Percentiles rank a stretch among this genome's conserved stretches.
Conservation (phyloP, 2,113 vertebrate species). For the cattle (Bos taurus) region DNA sequence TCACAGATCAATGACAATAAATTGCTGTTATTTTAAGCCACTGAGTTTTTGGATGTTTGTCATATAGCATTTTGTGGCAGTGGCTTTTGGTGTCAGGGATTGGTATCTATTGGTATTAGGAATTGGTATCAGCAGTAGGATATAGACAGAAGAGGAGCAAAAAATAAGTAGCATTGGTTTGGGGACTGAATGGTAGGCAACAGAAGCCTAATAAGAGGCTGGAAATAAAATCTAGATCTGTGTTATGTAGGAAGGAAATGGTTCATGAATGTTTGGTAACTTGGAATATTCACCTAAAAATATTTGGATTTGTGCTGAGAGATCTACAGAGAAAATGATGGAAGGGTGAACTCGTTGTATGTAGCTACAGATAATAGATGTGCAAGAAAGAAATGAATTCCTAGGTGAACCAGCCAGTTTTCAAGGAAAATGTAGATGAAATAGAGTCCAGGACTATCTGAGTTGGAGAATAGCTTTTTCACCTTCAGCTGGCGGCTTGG, state of each 20-base stretch:
- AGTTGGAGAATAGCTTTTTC: not conserved
- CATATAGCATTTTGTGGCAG: not conserved
- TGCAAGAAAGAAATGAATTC: not conserved
- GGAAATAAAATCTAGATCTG: not conserved
- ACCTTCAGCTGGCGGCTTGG: not conserved
- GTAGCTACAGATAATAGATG: not conserved
- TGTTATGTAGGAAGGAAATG: not conserved
- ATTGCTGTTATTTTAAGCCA: constrained; percentile 32
- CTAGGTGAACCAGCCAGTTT: not conserved
- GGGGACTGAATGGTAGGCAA: not conserved
- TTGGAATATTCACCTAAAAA: not conserved
- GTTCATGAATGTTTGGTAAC: not conserved
- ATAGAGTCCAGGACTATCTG: not conserved
- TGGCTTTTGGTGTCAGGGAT: constrained; percentile 9
- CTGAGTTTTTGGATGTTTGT: not conserved
- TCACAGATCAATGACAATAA: constrained; percentile 23
- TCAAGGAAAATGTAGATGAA: not conserved
- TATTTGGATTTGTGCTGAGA: not conserved
- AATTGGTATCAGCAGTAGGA: not conserved
- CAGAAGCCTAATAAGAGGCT: not conserved
- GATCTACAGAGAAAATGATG: not conserved
- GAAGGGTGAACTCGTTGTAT: not conserved
- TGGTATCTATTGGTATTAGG: not conserved
- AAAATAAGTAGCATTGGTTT: not conserved
- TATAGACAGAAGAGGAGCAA: not conserved